These are phyloP conservation scores for Polypterus senegalus DNA, from an alignment of 2,113 vertebrate genomes.

Conservation along the genomic window DNA sequence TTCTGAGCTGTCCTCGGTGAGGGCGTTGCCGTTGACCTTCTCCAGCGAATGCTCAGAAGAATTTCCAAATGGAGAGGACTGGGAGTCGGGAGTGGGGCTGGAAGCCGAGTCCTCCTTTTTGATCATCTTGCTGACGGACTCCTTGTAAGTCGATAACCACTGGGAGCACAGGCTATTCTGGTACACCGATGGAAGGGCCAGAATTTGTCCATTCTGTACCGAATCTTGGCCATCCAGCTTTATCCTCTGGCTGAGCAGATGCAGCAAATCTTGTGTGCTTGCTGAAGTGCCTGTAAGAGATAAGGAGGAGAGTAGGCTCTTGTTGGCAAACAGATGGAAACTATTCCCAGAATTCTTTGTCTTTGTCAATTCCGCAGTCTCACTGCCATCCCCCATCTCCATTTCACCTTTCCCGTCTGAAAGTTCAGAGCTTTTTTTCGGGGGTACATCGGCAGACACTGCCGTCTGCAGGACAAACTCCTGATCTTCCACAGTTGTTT, in stretches of 20 bases:
- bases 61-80: conserved; percentile 85
- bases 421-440: conserved; percentile 43
- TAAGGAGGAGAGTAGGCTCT: conserved; percentile 42
- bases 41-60: conserved; percentile 92
- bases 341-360: too few relatives aligned
- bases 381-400: conserved; percentile 57
- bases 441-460: conserved; percentile 59
- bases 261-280: conserved; percentile 62
- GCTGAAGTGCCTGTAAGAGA: conserved; percentile 52
- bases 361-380: conserved; percentile 49
- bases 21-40: conserved; percentile 35
- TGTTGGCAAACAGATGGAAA: conserved; percentile 25
- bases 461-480: conserved; percentile 63
- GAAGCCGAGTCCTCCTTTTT: conserved; percentile 39
- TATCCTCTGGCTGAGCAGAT: conserved; percentile 72
- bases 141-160: conserved; percentile 58
- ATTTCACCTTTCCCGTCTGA: conserved; percentile 37
- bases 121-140: not conserved
- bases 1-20: conserved; percentile 32
- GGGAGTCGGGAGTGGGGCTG: conserved; percentile 70
- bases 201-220: conserved; percentile 31
- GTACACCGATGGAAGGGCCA: conserved; percentile 54
- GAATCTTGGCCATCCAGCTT: conserved; percentile 41
- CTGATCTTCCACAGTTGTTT: conserved; percentile 65
- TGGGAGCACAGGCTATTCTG: conserved; percentile 69